Conservation (phyloP, 1,140 invertebrate species). For the Caenorhabditis elegans region WBcel235 BX284602.5:4582501-4583000, state of each 20-base stretch:
- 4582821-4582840: no score
- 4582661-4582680: conserved; percentile 17
- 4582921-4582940: no score
- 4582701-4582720: neutral
- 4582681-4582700: neutral
- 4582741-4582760: no score
- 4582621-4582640: neutral
- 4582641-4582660: neutral
- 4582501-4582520: conserved; percentile 18
- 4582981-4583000: neutral
- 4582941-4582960: conserved; percentile 1
- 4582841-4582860: no score
- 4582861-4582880: no score
- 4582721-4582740: neutral
- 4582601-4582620: neutral
- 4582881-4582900: no score
- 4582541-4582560: conserved; percentile 8
- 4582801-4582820: no score
- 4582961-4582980: neutral
- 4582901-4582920: no score
- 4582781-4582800: no score
- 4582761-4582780: no score
- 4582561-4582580: conserved; percentile 2
- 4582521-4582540: neutral
- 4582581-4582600: conserved; percentile 2